Evolutionary conservation across 2,888 invertebrate species (phyloP).

Genomic region (Dascillus cervinus): DNA sequence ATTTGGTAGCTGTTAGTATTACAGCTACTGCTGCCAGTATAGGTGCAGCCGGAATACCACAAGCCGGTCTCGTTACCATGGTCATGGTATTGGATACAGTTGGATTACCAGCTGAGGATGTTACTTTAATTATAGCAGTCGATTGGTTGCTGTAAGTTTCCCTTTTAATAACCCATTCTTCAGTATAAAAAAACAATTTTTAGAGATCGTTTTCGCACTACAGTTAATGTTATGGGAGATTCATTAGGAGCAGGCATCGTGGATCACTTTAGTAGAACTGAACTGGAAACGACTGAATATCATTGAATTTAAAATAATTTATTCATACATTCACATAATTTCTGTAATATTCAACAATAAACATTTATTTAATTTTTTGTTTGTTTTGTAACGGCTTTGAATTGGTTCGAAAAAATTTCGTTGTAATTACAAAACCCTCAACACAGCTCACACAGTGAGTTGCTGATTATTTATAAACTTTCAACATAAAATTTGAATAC

Average conservation of each 20-base stretch:
- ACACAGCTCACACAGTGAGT: too few relatives aligned
- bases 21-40: conserved; percentile 75
- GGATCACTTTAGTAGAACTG: conserved; percentile 52
- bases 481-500: too few relatives aligned
- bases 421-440: too few relatives aligned
- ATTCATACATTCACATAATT: too few relatives aligned
- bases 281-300: conserved; percentile 42
- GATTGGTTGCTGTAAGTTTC: conserved; percentile 61
- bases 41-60: conserved; percentile 74
- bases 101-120: conserved; percentile 59
- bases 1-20: conserved; percentile 66
- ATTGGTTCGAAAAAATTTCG: too few relatives aligned
- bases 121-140: conserved; percentile 58
- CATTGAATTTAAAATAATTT: too few relatives aligned
- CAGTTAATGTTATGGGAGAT: conserved; percentile 69
- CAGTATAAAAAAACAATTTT: conserved; percentile 15
- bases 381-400: too few relatives aligned
- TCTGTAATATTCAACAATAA: conserved; percentile 1
- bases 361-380: background rate
- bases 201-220: conserved; percentile 52
- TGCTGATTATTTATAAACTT: too few relatives aligned
- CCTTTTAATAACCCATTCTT: background rate
- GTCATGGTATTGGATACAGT: conserved; percentile 66
- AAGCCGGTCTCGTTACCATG: conserved; percentile 72
- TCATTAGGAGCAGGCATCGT: conserved; percentile 69